Conservation (phyloP, 2,888 invertebrate genomes). For the Sturmia bella region DNA sequence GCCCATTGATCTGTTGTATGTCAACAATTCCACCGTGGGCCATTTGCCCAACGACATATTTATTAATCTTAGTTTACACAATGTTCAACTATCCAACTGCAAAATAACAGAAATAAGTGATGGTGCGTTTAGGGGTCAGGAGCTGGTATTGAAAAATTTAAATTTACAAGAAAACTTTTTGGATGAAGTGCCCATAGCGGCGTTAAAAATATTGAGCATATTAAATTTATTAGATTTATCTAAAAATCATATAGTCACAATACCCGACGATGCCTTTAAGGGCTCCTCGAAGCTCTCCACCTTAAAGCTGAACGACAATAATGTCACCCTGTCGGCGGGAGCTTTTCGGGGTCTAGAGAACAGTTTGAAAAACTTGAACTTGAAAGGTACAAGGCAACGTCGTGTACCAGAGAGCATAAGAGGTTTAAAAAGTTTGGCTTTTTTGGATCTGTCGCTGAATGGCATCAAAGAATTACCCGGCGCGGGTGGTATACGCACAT, state of each 20-base stretch:
- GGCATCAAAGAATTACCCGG: constrained; percentile 91
- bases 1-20: constrained; percentile 91
- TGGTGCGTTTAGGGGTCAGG: constrained; percentile 92
- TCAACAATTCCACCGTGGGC: constrained; percentile 92
- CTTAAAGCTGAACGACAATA: constrained; percentile 93
- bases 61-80: constrained; percentile 87
- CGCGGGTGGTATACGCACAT: constrained; percentile 85
- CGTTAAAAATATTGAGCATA: constrained; percentile 86
- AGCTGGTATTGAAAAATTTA: constrained; percentile 89
- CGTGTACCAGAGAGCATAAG: constrained; percentile 90
- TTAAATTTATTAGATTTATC: constrained; percentile 92
- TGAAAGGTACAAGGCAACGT: constrained; percentile 93
- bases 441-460: constrained; percentile 94
- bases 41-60: constrained; percentile 87
- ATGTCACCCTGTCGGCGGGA: constrained; percentile 87
- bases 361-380: constrained; percentile 92
- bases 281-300: constrained; percentile 89
- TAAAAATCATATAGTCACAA: constrained; percentile 88
- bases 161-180: constrained; percentile 93
- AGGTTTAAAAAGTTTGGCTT: constrained; percentile 90
- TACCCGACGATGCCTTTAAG: constrained; percentile 89
- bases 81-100: constrained; percentile 92
- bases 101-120: constrained; percentile 87
- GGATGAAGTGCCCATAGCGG: constrained; percentile 88
- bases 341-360: constrained; percentile 91